A percentile compares a stretch with the other conserved stretches of the same genome.
Evolutionary conservation across 2,888 invertebrate species (phyloP).

Genomic region (Anoncus sp.): DNA sequence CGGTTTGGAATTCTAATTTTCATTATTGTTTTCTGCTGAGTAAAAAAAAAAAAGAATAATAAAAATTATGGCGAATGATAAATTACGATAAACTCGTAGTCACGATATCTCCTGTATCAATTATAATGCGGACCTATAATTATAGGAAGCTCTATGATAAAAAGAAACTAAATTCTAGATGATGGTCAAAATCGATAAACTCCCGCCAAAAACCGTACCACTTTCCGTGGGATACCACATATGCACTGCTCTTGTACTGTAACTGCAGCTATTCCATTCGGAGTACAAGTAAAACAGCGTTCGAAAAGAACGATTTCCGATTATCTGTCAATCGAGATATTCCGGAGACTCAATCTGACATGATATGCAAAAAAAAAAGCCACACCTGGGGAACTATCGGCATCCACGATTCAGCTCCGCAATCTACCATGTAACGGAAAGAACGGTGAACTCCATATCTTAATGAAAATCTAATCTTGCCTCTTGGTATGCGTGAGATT

Average conservation of each 20-base stretch:
- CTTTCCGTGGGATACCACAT: too few species aligned
- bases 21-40: too few species aligned
- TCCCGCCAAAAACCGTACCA: too few species aligned
- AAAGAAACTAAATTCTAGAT: too few species aligned
- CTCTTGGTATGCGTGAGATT: neutral
- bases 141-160: too few species aligned
- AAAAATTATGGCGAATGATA: too few species aligned
- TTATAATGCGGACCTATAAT: too few species aligned
- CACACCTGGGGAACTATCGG: neutral
- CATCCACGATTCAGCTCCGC: neutral
- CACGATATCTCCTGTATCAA: too few species aligned
- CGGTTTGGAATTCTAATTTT: too few species aligned
- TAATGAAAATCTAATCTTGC: conserved; percentile 58
- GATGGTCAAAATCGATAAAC: too few species aligned
- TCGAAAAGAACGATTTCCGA: conserved; percentile 5
- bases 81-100: too few species aligned
- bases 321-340: conserved; percentile 34
- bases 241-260: neutral
- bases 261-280: neutral
- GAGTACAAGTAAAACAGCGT: neutral
- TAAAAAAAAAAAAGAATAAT: too few species aligned
- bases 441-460: conserved; percentile 33
- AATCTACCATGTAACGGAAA: conserved; percentile 12
- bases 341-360: conserved; percentile 18
- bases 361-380: conserved; percentile 18